Evolutionary conservation across 2,113 vertebrate species (phyloP), one percentile per base, ranked within the genome.

Genomic region (Lepus americanus): DNA sequence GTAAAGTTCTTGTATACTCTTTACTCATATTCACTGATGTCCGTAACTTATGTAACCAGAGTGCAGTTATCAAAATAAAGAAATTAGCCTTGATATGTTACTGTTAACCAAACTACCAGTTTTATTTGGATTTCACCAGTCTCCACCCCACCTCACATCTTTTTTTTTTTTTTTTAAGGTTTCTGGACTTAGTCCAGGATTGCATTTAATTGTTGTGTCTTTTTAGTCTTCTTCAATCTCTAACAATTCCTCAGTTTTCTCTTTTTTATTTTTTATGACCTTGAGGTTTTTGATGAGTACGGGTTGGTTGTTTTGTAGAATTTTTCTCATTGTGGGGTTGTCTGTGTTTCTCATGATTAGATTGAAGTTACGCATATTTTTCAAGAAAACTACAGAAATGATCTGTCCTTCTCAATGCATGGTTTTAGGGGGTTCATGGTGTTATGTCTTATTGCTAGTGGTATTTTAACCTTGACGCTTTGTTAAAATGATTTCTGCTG

Each of bases 401-500:
- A 51, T 73, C 6, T 92, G 51, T 79, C 49, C 1, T 70, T 78
- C 80, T 90, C 64, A 78, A 6, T 86, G n/a, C n/a, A 78, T 92
- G 27, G 59, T 66, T 9, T 69, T 87, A 92, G 55, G 78, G 7
- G 29, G 5, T 53, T 33, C 22, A 9, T 91, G 49, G 33, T 94
- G 29, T 89, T 77, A 20, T 88, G 10, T 85, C 14, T 87, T 78
- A 79, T 39, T 83, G 74, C 82, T 92, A 44, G 59, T 87, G 33
- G 19, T 96, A 49, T 90, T 97, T 94, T 94, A 93, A 78, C 87
- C 25, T 95, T 72, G 59, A 70, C 33, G 29, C 17, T 86, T 88
- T 90, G 66, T 94, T 92, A 87, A 87, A 39, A n/a, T 87, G 27
- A 36, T 19, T 39, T 78, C 44, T 96, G 31, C 53, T 76, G 12